Evolutionary conservation across 2,888 invertebrate species (phyloP), one percentile per base, ranked within the genome.

Genomic region (Gandaritis pyraliata): DNA sequence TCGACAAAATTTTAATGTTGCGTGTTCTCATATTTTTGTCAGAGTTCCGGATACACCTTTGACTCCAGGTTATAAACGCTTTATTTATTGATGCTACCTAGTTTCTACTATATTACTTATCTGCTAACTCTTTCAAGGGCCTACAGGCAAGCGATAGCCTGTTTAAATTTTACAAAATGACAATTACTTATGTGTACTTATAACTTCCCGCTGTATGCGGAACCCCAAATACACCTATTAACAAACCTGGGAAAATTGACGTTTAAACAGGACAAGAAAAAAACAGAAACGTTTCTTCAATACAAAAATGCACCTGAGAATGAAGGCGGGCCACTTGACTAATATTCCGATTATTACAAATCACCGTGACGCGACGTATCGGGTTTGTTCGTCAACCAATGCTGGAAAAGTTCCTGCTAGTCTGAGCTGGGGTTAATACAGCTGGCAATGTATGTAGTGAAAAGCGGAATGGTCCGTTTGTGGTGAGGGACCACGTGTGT

Each of bases 281-380:
- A 88, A 85, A 74, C 78, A 83, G 81, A 85, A 86, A 86, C 82
- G 88, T 84, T 87, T 82, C 87, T 85, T 86, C 86, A 85, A 91
- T 90, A 88, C 89, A 90, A 90, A 90, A 89, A 91, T 89, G 90
- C 91, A 91, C 90, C 91, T 91, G 91, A 91, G 90, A 89, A 90
- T 89, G 89, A 87, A 90, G 90, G 90, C 88, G 90, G 89, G 83
- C 87, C 85, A 88, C 89, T 89, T 90, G 83, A 89, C 89, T 89
- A 89, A 89, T 88, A 91, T 86, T 85, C 82, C 87, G 86, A 88
- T 89, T 84, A 87, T 83, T 83, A 87, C 82, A 83, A 83, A 87
- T 83, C 80, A 85, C 78, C 81, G 79, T 75, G 73, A 76, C 71
- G 72, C 59, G 80, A 68, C 29, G 38, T 52, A 67, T 48, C 59